Percentiles rank a stretch among this genome's conserved stretches.
These are phyloP conservation scores for Aix galericulata DNA, from an alignment of 2,113 vertebrate species.

Conservation along the genomic window DNA sequence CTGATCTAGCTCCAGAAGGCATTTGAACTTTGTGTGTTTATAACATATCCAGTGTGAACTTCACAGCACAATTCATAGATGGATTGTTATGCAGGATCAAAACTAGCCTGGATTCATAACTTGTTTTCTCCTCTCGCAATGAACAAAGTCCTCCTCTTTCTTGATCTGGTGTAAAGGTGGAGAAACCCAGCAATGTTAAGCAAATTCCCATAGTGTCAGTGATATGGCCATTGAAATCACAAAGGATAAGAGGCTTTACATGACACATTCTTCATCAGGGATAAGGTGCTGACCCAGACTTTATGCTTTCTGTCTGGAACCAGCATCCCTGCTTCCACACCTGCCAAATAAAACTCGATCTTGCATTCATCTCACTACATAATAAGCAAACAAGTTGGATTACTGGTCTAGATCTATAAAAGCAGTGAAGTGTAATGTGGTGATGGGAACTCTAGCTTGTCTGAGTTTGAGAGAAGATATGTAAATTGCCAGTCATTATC, in stretches of 20 bases:
- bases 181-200: background rate
- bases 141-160: background rate
- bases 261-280: background rate
- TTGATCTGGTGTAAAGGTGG: background rate
- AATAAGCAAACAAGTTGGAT: background rate
- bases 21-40: background rate
- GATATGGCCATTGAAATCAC: background rate
- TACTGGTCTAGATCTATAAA: background rate
- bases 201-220: background rate
- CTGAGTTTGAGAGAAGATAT: conserved; percentile 29
- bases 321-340: background rate
- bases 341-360: background rate
- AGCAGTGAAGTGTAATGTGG: background rate
- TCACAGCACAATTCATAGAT: background rate
- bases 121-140: background rate
- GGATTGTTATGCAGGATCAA: background rate
- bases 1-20: background rate
- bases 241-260: background rate
- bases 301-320: background rate
- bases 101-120: background rate
- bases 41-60: background rate
- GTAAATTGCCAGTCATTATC: conserved; percentile 46
- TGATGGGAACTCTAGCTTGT: background rate
- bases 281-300: background rate
- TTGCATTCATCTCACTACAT: background rate